phyloP scores from a whole-genome alignment of 2,888 invertebrate species.

The Apamea epomidion region DNA sequence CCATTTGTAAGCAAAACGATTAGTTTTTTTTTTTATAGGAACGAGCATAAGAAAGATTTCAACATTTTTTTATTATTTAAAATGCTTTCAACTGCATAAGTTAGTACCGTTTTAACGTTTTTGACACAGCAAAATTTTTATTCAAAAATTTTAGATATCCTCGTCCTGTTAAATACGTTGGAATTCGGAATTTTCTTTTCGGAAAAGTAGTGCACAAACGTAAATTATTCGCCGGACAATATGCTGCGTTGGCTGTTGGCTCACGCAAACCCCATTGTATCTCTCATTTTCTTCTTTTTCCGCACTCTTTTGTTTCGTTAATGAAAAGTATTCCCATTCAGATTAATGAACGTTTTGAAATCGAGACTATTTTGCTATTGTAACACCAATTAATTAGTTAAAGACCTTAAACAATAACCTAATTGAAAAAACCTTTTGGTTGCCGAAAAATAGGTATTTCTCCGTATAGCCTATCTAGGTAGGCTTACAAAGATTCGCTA shows the following conservation, averaged over 20 bases:
- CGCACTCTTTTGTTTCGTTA: conserved; percentile 62
- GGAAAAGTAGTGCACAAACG: conserved; percentile 57
- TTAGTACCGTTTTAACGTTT: not conserved
- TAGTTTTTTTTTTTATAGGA: not conserved
- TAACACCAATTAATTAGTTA: conserved; percentile 41
- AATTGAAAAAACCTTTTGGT: conserved; percentile 4
- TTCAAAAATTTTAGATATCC: not conserved
- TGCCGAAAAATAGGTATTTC: conserved; percentile 5
- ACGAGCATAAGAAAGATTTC: not conserved
- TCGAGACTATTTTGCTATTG: conserved; percentile 53
- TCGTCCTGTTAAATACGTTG: conserved; percentile 7
- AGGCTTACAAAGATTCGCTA: conserved; percentile 8
- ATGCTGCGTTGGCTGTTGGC: conserved; percentile 56
- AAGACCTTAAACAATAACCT: conserved; percentile 16
- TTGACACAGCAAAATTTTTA: not conserved
- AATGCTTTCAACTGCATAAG: not conserved
- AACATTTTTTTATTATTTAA: not conserved
- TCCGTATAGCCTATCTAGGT: not conserved
- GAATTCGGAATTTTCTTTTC: conserved; percentile 39
- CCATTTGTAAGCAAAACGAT: not conserved
- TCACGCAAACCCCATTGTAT: conserved; percentile 68
- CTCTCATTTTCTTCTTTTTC: conserved; percentile 61
- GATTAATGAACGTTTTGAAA: conserved; percentile 63
- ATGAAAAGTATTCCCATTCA: conserved; percentile 63
- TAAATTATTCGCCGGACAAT: conserved; percentile 65